Conservation (phyloP, 2,888 invertebrate genomes). For the Autographa gamma region DNA sequence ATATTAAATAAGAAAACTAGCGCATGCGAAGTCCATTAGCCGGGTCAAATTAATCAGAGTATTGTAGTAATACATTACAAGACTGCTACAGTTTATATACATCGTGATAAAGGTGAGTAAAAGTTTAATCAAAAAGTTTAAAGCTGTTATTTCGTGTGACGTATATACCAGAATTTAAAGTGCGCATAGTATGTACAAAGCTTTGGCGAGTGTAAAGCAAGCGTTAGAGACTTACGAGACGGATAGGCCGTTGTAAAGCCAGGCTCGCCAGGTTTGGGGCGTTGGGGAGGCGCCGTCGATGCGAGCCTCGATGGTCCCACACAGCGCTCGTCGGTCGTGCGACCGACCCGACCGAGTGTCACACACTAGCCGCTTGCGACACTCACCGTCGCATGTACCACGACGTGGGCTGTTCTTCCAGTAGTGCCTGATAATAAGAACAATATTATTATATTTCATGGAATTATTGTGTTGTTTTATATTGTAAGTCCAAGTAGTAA, state of each 20-base stretch:
- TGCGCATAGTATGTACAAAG: conserved; percentile 40
- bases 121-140: not conserved
- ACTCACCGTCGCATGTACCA: conserved; percentile 94
- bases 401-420: conserved; percentile 96
- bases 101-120: not conserved
- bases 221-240: conserved; percentile 92
- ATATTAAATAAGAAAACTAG: not conserved
- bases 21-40: not conserved
- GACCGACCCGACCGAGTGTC: conserved; percentile 96
- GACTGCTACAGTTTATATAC: not conserved
- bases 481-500: too few species aligned
- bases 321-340: conserved; percentile 95
- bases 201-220: conserved; percentile 21
- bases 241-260: conserved; percentile 96
- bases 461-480: too few species aligned
- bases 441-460: not conserved
- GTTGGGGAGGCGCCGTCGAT: conserved; percentile 92
- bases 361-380: conserved; percentile 95
- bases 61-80: not conserved
- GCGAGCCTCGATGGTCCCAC: conserved; percentile 94
- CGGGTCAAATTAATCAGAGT: not conserved
- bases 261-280: conserved; percentile 94
- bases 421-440: conserved; percentile 90
- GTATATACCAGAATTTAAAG: conserved; percentile 24
- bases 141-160: conserved; percentile 4